Percentiles rank a stretch among this genome's conserved stretches.
Conservation (phyloP, 1,140 invertebrate genomes). For the Drosophila nigrodunni region DNA sequence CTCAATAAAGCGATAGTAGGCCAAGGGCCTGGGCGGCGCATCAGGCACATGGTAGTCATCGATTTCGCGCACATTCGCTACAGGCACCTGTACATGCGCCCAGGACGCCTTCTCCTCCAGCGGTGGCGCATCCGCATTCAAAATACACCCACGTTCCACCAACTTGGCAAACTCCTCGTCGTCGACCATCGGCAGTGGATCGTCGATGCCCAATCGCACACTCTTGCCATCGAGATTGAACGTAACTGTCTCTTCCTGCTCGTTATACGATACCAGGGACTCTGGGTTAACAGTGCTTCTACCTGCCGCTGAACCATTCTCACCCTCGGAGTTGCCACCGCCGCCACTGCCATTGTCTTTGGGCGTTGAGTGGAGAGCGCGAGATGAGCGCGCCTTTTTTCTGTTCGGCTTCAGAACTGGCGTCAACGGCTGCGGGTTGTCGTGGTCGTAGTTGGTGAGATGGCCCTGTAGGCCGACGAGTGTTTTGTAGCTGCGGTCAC, state of each 20-base stretch:
- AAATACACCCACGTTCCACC: conserved; percentile 71
- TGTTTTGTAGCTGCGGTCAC: conserved; percentile 94
- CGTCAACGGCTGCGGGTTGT: conserved; percentile 87
- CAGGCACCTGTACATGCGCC: conserved; percentile 89
- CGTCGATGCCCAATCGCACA: conserved; percentile 86
- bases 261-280: conserved; percentile 85
- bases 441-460: conserved; percentile 93
- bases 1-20: conserved; percentile 96
- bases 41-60: conserved; percentile 92
- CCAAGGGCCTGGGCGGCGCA: conserved; percentile 91
- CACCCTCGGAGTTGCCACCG: conserved; percentile 71
- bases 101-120: conserved; percentile 86
- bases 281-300: conserved; percentile 75
- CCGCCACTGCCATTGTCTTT: conserved; percentile 56
- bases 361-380: conserved; percentile 69
- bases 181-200: conserved; percentile 87
- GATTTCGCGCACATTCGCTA: conserved; percentile 92
- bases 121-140: conserved; percentile 86
- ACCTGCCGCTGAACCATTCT: conserved; percentile 36
- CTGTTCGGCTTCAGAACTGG: conserved; percentile 84
- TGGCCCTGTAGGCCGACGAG: conserved; percentile 94
- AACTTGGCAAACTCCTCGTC: conserved; percentile 88
- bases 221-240: conserved; percentile 92
- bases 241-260: conserved; percentile 91
- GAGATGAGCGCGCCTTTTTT: conserved; percentile 86